These are phyloP conservation scores for Chaunax sp. DNA, from an alignment of 2,797 vertebrate genomes.

Conservation along the genomic window DNA sequence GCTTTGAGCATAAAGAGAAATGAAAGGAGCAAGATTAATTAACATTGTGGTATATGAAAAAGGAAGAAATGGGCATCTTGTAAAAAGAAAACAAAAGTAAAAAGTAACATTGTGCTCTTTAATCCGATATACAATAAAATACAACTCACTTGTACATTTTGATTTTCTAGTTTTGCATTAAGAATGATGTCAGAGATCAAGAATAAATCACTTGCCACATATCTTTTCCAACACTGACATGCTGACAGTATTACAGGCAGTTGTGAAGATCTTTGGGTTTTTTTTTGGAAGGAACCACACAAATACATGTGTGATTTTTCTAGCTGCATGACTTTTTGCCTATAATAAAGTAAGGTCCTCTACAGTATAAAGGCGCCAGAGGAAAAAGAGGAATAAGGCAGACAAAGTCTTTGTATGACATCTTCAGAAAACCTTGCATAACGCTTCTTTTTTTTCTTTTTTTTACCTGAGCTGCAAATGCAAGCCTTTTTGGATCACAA, in stretches of 20 bases:
- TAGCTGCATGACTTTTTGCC: conserved; percentile 78
- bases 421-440: conserved; percentile 53
- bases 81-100: conserved; percentile 56
- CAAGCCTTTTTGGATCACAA: conserved; percentile 47
- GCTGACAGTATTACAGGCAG: conserved; percentile 69
- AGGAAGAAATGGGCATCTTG: conserved; percentile 65
- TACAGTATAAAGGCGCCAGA: conserved; percentile 42
- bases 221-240: conserved; percentile 47
- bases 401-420: conserved; percentile 27
- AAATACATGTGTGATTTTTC: conserved; percentile 61
- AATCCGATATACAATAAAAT: conserved; percentile 72
- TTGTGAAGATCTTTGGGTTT: conserved; percentile 72
- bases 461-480: conserved; percentile 69
- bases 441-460: background rate
- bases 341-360: conserved; percentile 55
- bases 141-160: conserved; percentile 63
- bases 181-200: conserved; percentile 51
- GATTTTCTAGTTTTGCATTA: conserved; percentile 64
- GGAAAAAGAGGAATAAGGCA: conserved; percentile 56
- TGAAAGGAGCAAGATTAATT: conserved; percentile 51
- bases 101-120: conserved; percentile 75
- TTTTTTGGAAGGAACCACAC: conserved; percentile 66
- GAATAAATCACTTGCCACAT: conserved; percentile 41
- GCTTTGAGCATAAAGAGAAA: conserved; percentile 80
- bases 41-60: conserved; percentile 67